phyloP scores from a whole-genome alignment of 1,140 invertebrate species.

The Pogonomyrmex barbatus region DNA sequence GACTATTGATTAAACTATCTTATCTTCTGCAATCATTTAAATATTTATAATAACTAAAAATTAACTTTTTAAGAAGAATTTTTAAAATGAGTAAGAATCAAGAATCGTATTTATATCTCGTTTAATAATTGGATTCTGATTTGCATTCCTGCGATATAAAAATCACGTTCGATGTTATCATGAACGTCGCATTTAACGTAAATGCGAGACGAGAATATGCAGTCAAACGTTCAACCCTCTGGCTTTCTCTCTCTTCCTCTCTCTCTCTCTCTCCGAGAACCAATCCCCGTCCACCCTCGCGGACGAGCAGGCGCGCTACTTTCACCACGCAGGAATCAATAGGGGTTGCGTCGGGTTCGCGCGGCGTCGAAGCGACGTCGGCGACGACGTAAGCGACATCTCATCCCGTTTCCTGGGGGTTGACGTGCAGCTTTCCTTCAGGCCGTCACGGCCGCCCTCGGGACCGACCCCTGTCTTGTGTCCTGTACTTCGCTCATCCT shows the following conservation, averaged over 20 bases:
- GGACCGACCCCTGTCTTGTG: conserved; percentile 62
- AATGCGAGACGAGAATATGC: conserved; percentile 22
- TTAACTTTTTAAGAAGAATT: not conserved
- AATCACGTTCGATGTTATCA: not conserved
- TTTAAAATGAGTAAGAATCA: not conserved
- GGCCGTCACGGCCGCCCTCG: conserved; percentile 75
- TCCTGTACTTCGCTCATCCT: conserved; percentile 19
- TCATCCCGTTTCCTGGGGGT: conserved; percentile 56
- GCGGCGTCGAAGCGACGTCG: conserved; percentile 65
- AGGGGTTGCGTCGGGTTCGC: conserved; percentile 66
- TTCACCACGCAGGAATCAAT: conserved; percentile 80
- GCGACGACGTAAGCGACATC: conserved; percentile 74
- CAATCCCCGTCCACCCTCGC: conserved; percentile 55
- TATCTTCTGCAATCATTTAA: not conserved
- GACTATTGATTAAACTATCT: conserved; percentile 7
- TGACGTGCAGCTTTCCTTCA: conserved; percentile 68
- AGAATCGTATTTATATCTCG: not conserved
- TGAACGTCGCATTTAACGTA: not conserved
- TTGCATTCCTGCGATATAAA: not conserved
- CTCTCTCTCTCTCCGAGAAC: conserved; percentile 33
- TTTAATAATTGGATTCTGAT: not conserved
- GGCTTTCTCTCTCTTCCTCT: not conserved
- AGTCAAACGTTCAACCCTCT: conserved; percentile 52
- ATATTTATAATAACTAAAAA: not conserved
- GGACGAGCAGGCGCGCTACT: conserved; percentile 74